Evolutionary conservation across 2,797 vertebrate species (phyloP), one percentile per base, ranked within the genome.

Genomic region (Neosalanx taihuensis): DNA sequence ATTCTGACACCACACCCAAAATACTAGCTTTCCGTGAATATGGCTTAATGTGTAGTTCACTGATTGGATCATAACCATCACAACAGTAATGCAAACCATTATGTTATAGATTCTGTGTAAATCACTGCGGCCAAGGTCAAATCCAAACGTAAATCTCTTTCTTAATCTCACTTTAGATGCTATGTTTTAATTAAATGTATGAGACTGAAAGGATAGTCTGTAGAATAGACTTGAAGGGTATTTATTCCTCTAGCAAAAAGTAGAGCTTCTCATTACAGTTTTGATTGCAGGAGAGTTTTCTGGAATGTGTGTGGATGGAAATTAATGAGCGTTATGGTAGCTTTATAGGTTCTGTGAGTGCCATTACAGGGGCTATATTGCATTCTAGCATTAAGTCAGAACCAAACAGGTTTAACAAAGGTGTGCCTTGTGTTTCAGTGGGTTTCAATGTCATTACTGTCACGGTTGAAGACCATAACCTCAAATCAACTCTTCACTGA

Each of bases 281-380:
- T 18, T 64, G 63, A 64, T 64, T 64, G 35, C 63, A 64, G 63
- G 18, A 37, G 62, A 37, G 31, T 64, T 5, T 5, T 26, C 17
- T 12, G 6, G 31, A 64, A 35, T 46, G 35, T 46, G 63, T 64
- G 63, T 37, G 15, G 35, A 53, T n/a, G 51, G 15, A 53, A 53
- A 53, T 53, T n/a, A 53, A 53, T 17, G 15, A 53, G 18, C 51
- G 18, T 53, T n/a, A 53, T 53, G 51, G 51, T 53, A n/a, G 51
- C 51, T 53, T 41, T 41, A 53, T n/a, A 53, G 51, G 51, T n/a
- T 4, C 18, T 53, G 3, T 53, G 51, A 53, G 51, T 5, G 51
- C 51, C 17, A n/a, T n/a, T 41, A 41, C 12, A 41, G 37, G 12
- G 37, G 37, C 37, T 41, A 41, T 41, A 41, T 41, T 41, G 1